Conservation (phyloP, 2,113 vertebrate genomes). For the Corythornis cristatus region DNA sequence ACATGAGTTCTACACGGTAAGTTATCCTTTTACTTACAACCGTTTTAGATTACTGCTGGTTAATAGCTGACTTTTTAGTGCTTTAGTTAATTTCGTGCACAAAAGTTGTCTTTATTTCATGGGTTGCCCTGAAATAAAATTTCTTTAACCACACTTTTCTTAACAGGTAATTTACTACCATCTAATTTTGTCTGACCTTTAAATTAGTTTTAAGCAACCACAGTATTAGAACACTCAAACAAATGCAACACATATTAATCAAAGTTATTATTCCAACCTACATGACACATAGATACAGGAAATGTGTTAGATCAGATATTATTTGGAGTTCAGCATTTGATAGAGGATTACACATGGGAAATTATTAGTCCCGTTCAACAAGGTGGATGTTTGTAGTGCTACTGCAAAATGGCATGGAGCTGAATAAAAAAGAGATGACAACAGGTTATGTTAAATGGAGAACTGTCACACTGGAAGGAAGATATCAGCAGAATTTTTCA, state of each 20-base stretch:
- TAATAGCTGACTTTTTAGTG: neutral
- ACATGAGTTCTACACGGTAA: neutral
- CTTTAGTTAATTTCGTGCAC: neutral
- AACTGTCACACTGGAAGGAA: neutral
- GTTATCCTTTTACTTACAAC: neutral
- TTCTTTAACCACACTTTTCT: constrained; percentile 12
- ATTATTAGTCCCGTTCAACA: neutral
- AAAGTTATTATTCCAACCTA: neutral
- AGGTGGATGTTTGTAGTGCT: neutral
- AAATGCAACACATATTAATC: neutral
- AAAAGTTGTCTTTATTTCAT: neutral
- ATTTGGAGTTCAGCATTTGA: neutral
- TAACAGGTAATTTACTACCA: neutral
- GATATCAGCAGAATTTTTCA: constrained; percentile 23
- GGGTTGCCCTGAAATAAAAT: constrained; percentile 3
- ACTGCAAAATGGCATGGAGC: neutral
- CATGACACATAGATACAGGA: neutral
- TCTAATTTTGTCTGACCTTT: constrained; percentile 46
- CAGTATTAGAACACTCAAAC: neutral
- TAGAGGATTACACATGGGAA: neutral
- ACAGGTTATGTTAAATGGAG: neutral
- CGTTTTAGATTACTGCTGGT: neutral
- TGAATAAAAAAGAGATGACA: neutral
- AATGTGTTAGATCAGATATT: neutral
- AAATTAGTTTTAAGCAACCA: constrained; percentile 29